Percentiles rank a stretch among this genome's conserved stretches.
Evolutionary conservation across 2,888 invertebrate genomes (phyloP).

Genomic region (Euzetes globulus): DNA sequence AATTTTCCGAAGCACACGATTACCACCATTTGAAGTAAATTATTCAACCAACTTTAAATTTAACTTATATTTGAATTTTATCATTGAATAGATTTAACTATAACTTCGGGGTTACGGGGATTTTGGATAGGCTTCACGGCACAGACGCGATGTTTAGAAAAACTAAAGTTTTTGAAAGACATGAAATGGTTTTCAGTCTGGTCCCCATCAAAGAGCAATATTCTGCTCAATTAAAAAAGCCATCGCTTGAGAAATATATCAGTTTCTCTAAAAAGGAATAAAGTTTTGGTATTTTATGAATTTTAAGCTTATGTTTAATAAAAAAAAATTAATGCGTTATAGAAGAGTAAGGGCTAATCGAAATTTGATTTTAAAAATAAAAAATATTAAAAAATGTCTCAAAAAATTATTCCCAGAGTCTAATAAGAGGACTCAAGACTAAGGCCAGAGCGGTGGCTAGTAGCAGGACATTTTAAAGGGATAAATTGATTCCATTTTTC

Average conservation of each 20-base stretch:
- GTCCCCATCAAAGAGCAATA: conserved; percentile 45
- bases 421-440: too few species aligned
- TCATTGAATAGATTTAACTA: conserved; percentile 53
- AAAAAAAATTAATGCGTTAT: too few species aligned
- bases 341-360: too few species aligned
- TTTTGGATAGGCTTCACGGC: conserved; percentile 71
- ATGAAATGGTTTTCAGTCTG: conserved; percentile 50
- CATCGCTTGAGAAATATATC: background rate
- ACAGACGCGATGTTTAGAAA: conserved; percentile 68
- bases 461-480: too few species aligned
- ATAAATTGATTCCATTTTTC: too few species aligned
- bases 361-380: too few species aligned
- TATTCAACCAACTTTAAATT: background rate
- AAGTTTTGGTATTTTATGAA: background rate
- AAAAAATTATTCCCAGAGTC: too few species aligned
- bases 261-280: background rate
- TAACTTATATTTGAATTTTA: background rate
- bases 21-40: conserved; percentile 69
- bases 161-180: conserved; percentile 62
- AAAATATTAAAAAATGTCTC: too few species aligned
- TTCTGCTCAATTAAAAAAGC: background rate
- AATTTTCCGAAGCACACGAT: conserved; percentile 77
- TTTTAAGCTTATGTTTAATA: background rate
- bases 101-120: conserved; percentile 72
- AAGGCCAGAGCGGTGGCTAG: too few species aligned